These are phyloP conservation scores for Sialis fuliginosa DNA, from an alignment of 2,888 invertebrate genomes.

Conservation along the genomic window DNA sequence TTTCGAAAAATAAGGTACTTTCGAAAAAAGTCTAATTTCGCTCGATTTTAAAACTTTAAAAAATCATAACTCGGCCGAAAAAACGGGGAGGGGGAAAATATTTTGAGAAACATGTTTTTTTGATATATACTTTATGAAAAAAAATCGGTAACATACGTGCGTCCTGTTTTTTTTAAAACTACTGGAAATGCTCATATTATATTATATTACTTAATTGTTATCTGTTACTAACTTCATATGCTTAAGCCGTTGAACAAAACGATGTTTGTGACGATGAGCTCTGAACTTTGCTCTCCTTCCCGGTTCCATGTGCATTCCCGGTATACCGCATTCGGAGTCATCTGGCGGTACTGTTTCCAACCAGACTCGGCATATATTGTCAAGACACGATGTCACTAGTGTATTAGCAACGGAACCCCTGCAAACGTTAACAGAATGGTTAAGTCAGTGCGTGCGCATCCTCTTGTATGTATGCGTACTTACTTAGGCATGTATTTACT, in stretches of 20 bases:
- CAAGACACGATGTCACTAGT: conserved; percentile 92
- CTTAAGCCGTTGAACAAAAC: conserved; percentile 89
- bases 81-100: too few relatives aligned
- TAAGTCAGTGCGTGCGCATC: background rate
- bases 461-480: conserved; percentile 15
- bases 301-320: conserved; percentile 42
- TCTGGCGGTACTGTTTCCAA: conserved; percentile 93
- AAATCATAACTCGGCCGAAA: too few relatives aligned
- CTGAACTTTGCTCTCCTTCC: conserved; percentile 56
- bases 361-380: conserved; percentile 98
- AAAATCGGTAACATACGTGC: too few relatives aligned
- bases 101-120: too few relatives aligned
- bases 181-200: too few relatives aligned
- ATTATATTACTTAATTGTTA: too few relatives aligned
- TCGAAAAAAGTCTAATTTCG: too few relatives aligned
- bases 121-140: too few relatives aligned
- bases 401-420: conserved; percentile 95
- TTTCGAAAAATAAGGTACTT: too few relatives aligned
- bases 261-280: conserved; percentile 86
- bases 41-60: too few relatives aligned
- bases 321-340: conserved; percentile 51
- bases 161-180: too few relatives aligned
- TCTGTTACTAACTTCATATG: conserved; percentile 88
- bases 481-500: conserved; percentile 99
- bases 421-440: conserved; percentile 13